Percentiles rank a stretch among this genome's conserved stretches.
These are phyloP conservation scores for Helicoverpa assulta DNA, from an alignment of 2,888 invertebrate genomes.

Conservation along the genomic window DNA sequence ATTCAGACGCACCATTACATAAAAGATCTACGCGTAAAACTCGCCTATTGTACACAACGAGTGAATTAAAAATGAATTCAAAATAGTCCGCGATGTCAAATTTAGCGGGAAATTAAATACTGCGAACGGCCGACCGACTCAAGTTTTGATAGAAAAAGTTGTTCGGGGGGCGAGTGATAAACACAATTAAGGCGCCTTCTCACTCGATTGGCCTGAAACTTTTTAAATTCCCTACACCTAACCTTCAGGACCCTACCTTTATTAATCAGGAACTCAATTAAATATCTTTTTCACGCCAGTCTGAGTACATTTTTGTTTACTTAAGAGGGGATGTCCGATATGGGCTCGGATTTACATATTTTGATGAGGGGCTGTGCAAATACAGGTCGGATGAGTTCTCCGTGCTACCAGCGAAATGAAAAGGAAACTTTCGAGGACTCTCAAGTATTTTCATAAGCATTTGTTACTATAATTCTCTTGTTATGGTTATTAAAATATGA, in stretches of 20 bases:
- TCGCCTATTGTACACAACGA: slow-evolving; percentile 37
- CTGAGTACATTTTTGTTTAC: slow-evolving; percentile 69
- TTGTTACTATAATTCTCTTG: slow-evolving; percentile 7
- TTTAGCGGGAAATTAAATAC: slow-evolving; percentile 85
- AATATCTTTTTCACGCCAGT: slow-evolving; percentile 63
- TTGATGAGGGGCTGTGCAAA: slow-evolving; percentile 57
- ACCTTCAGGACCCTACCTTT: slow-evolving; percentile 69
- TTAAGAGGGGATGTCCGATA: slow-evolving; percentile 60
- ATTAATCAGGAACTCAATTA: slow-evolving; percentile 79
- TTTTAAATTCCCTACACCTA: slow-evolving; percentile 73
- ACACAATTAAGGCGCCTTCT: slow-evolving; percentile 81
- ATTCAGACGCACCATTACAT: slow-evolving; percentile 29
- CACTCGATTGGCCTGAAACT: slow-evolving; percentile 78
- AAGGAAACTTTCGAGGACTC: slow-evolving; percentile 48
- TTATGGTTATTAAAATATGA: background rate
- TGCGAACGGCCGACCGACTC: slow-evolving; percentile 77
- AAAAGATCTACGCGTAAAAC: slow-evolving; percentile 45
- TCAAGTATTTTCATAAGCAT: slow-evolving; percentile 31
- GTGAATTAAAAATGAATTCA: slow-evolving; percentile 76
- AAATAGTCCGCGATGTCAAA: slow-evolving; percentile 80
- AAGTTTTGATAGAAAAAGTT: slow-evolving; percentile 89
- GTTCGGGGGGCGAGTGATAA: slow-evolving; percentile 74
- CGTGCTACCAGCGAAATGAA: slow-evolving; percentile 43
- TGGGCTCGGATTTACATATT: slow-evolving; percentile 64
- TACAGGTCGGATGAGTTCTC: slow-evolving; percentile 55